Evolutionary conservation across 92 coral and sea anemone species (phyloP), one percentile per base, ranked within the genome.

Genomic region (Epizoanthus ramosus): DNA sequence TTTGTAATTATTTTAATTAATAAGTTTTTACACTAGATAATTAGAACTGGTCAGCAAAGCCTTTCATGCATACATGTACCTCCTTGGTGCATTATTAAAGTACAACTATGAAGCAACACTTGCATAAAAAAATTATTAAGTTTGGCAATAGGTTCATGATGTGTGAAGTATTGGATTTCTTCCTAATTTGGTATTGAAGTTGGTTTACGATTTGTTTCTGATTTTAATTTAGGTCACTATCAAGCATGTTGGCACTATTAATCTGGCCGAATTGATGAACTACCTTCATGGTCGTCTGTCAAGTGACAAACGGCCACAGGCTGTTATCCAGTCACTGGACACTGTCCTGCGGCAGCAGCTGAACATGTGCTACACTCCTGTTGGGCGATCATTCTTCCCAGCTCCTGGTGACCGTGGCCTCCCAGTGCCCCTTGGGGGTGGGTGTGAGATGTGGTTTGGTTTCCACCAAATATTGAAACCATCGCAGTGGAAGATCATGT

Each of bases 371-470:
- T 87, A 80, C 81, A 80, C 76, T 14, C 13, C 90, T 9, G 83
- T 87, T 21, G 90, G 86, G 12, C 75, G 66, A 15, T 84, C 83
- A 35, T 57, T 79, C 31, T 87, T 87, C 65, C 84, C 80, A 61
- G 83, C 90, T 16, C 90, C 86, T 3, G 84, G 84, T 16, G 59
- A 79, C 0, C 54, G 19, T 17, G 35, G 37, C 8, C 33, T 83
- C 54, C 54, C 54, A 83, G 54, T 50, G 15, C 54, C 54, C 58
- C 87, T 87, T 82, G 90, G 87, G 65, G 90, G 74, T 31, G 90
- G 90, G 43, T 59, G 73, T 63, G 90, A 87, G 45, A 43, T 87
- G 22, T 74, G 90, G 54, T 87, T 81, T 75, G 90, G 90, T 56
- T 87, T 81, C 56, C 68, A 74, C 22, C 90, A 87, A 43, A 74